These are phyloP conservation scores for Ovibos moschatus DNA, from an alignment of 2,113 vertebrate genomes.

Conservation along the genomic window DNA sequence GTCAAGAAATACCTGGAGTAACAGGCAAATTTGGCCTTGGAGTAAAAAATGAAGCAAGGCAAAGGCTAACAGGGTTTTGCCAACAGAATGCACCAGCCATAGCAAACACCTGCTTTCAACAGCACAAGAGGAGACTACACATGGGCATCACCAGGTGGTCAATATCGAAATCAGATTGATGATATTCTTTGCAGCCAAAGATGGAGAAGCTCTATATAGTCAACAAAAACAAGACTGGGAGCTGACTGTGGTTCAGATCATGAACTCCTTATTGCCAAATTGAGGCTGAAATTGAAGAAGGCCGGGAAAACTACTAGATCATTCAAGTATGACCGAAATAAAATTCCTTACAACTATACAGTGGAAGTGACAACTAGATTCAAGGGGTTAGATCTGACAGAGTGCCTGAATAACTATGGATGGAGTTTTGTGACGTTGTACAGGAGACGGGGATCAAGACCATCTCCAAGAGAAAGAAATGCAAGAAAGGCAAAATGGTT, in stretches of 20 bases:
- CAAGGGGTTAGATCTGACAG: not conserved
- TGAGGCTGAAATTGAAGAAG: not conserved
- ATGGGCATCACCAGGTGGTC: not conserved
- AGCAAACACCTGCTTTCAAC: not conserved
- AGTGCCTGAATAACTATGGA: not conserved
- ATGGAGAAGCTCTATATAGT: not conserved
- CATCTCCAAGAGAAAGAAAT: not conserved
- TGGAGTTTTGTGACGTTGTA: not conserved
- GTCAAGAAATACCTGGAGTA: not conserved
- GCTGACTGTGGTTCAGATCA: not conserved
- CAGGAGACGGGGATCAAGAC: not conserved
- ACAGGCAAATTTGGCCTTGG: not conserved
- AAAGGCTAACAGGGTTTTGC: not conserved
- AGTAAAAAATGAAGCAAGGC: not conserved
- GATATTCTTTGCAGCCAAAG: not conserved
- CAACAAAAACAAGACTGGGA: not conserved
- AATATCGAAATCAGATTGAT: accelerated
- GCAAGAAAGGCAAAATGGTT: not conserved
- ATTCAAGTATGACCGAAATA: not conserved
- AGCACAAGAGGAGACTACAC: not conserved
- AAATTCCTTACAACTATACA: not conserved
- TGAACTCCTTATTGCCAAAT: not conserved
- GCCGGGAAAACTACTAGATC: not conserved
- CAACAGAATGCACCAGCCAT: not conserved
- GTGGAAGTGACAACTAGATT: not conserved